Conservation (phyloP, 64 coral and sea anemone species). For the Astreopora myriophthalma region DNA sequence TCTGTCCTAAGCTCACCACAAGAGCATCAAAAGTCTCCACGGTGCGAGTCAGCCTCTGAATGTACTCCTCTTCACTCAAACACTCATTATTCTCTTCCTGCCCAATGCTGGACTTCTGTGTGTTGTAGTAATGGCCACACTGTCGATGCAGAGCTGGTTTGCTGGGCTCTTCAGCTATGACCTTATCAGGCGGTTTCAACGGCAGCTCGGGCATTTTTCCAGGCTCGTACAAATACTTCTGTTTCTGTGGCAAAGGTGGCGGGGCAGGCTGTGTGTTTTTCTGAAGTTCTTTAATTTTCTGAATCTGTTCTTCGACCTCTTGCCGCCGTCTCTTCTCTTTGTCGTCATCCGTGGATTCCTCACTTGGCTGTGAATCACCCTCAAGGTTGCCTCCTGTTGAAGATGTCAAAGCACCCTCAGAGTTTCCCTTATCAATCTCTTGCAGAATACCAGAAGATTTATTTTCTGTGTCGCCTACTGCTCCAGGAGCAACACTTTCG, state of each 20-base stretch:
- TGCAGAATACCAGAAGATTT: neutral
- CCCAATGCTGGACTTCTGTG: slow-evolving; percentile 43
- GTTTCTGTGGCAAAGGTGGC: neutral
- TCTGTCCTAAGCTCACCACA: slow-evolving; percentile 24
- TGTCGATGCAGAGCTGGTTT: slow-evolving; percentile 67
- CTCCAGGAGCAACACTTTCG: neutral
- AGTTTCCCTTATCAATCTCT: neutral
- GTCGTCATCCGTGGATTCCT: neutral
- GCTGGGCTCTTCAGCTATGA: neutral
- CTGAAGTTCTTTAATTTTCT: slow-evolving; percentile 57
- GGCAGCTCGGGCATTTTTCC: slow-evolving; percentile 35
- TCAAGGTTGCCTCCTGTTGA: neutral
- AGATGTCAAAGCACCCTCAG: neutral
- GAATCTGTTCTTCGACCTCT: slow-evolving; percentile 54
- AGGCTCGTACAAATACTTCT: slow-evolving; percentile 55
- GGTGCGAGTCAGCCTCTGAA: slow-evolving; percentile 30
- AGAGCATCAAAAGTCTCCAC: slow-evolving; percentile 65
- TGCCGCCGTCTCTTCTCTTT: neutral
- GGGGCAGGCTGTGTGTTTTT: neutral
- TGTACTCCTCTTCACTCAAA: slow-evolving; percentile 50
- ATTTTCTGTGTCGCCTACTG: neutral
- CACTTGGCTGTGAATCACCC: neutral
- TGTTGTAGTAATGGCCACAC: slow-evolving; percentile 74
- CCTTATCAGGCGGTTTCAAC: neutral
- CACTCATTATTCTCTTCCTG: slow-evolving; percentile 60